Evolutionary conservation across 2,113 vertebrate species (phyloP), one percentile per base, ranked within the genome.

Genomic region (Phaethon lepturus): DNA sequence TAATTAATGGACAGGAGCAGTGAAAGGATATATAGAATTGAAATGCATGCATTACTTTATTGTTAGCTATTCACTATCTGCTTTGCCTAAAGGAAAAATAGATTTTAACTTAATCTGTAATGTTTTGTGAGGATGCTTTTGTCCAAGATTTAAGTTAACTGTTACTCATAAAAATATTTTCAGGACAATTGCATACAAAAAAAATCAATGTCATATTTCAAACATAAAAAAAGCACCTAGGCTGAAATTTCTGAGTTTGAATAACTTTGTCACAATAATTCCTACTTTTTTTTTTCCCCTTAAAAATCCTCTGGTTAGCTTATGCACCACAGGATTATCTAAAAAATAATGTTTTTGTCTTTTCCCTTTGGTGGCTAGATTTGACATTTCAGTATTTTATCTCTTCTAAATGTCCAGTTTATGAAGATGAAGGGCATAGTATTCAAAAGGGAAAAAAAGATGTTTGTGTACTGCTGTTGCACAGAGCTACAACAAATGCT

Each of bases 1-100:
- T 92, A 94, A 94, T 96, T 96, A 97, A 96, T 88, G 85, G 71
- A 56, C 64, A 81, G 49, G 24, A 88, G 50, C 44, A 25, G 23
- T 86, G 80, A 63, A 90, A 79, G 59, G 38, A 44, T 74, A 71
- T 60, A 53, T 42, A 85, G 72, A 93, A 77, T 66, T 76, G 68
- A 88, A 97, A 93, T 7, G 1, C 62, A 13, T 59, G 24, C 24
- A 8, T 88, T 91, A 24, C 42, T 97, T 88, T 66, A 73, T 92
- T 73, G 82, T 80, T 84, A 75, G 86, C 44, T 90, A 20, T 90
- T 92, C 62, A 71, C 16, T 94, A 67, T 25, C 53, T 33, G 62
- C 24, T 90, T 74, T 76, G 44, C 63, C 42, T 53, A 55, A 86
- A 80, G 83, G 47, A 78, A 91, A 88, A 92, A 89, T 83, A 67